These are phyloP conservation scores for Diaprepes abbreviatus DNA, from an alignment of 2,888 invertebrate genomes.

Conservation along the genomic window DNA sequence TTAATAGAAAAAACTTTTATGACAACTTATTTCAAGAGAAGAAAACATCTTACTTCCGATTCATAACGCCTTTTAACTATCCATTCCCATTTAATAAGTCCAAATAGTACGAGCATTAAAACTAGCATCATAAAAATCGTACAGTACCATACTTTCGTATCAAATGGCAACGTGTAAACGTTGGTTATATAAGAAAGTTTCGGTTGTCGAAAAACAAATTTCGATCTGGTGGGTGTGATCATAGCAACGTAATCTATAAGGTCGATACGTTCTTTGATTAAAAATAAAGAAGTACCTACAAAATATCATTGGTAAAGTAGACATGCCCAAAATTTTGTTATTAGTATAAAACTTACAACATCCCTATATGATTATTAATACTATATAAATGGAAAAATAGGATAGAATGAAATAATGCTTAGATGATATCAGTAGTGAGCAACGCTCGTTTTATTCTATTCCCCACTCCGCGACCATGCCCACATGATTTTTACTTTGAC, in stretches of 20 bases:
- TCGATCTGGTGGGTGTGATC: slow-evolving; percentile 77
- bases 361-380: no score
- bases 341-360: no score
- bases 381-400: no score
- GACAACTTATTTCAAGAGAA: no score
- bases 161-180: slow-evolving; percentile 79
- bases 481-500: no score
- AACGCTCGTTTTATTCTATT: no score
- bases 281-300: slow-evolving; percentile 75
- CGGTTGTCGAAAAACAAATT: slow-evolving; percentile 81
- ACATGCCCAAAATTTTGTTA: no score
- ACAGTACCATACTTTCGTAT: slow-evolving; percentile 76
- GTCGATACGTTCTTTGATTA: slow-evolving; percentile 73
- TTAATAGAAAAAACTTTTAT: no score
- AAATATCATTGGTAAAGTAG: no score
- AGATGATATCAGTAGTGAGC: no score
- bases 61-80: slow-evolving; percentile 29
- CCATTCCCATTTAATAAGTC: slow-evolving; percentile 68
- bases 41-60: slow-evolving; percentile 19
- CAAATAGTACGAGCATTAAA: slow-evolving; percentile 65
- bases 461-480: no score
- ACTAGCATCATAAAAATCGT: slow-evolving; percentile 69
- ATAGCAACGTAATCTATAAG: slow-evolving; percentile 78
- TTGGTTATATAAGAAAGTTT: slow-evolving; percentile 80
- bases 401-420: no score